Percentiles rank a stretch among this genome's conserved stretches.
phyloP scores from a whole-genome alignment of 2,888 invertebrate species.

The Eristalis intricaria region DNA sequence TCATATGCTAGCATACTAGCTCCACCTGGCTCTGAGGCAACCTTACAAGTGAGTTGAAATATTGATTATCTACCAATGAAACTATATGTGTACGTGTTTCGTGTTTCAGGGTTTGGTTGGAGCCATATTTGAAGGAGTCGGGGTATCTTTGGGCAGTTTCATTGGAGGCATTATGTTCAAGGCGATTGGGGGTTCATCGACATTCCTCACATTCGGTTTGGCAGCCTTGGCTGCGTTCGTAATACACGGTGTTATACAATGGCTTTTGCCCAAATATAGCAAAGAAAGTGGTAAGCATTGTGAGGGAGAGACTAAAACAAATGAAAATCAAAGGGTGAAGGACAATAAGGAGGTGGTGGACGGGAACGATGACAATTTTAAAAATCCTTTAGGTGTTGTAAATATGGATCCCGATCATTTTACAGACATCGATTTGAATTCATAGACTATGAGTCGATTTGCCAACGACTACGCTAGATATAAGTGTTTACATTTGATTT shows the following conservation, averaged over 20 bases:
- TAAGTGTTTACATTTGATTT: not conserved
- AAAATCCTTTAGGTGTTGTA: conserved; percentile 41
- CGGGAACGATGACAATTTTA: conserved; percentile 27
- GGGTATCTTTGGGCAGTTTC: conserved; percentile 90
- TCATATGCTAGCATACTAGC: conserved; percentile 93
- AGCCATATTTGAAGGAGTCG: conserved; percentile 93
- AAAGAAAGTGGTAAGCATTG: conserved; percentile 67
- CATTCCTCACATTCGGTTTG: conserved; percentile 88
- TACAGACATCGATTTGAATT: conserved; percentile 77
- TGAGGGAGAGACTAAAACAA: conserved; percentile 53
- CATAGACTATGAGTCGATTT: conserved; percentile 3
- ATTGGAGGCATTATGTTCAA: conserved; percentile 88
- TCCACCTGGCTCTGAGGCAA: conserved; percentile 92
- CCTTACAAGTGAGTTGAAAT: conserved; percentile 86
- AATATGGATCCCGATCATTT: conserved; percentile 65
- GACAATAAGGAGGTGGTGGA: conserved; percentile 64
- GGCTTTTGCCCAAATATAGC: conserved; percentile 77
- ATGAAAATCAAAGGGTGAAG: conserved; percentile 62
- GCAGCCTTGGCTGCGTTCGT: conserved; percentile 85
- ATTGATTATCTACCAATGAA: not conserved
- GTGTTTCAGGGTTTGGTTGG: conserved; percentile 89
- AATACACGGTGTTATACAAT: conserved; percentile 84
- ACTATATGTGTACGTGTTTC: not conserved
- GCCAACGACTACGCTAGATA: conserved; percentile 3
- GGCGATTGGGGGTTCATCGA: conserved; percentile 85